These are phyloP conservation scores for Parapsyche elsis DNA, from an alignment of 1,140 invertebrate species.

Conservation along the genomic window DNA sequence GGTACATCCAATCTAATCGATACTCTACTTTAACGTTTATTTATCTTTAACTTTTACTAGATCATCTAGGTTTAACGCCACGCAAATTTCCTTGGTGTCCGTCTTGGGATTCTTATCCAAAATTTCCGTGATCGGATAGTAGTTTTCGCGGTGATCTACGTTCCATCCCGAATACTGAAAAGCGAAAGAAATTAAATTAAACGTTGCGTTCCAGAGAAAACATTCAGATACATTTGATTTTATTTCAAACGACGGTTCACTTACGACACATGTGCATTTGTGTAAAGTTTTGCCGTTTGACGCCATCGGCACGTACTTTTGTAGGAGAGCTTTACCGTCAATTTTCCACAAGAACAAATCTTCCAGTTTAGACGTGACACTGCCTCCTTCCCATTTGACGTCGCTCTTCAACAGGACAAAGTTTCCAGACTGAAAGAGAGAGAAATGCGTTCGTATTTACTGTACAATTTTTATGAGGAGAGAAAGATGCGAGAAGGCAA, in stretches of 20 bases:
- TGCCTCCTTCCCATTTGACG: constrained; percentile 69
- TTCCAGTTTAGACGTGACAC: constrained; percentile 64
- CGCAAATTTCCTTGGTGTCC: constrained; percentile 67
- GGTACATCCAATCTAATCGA: neutral
- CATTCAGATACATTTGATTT: neutral
- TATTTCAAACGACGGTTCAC: constrained; percentile 56
- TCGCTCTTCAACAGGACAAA: constrained; percentile 77
- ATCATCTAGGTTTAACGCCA: constrained; percentile 67
- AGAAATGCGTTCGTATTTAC: constrained; percentile 13
- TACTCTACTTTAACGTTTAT: constrained; percentile 27
- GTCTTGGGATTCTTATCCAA: constrained; percentile 66
- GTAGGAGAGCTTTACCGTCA: constrained; percentile 81
- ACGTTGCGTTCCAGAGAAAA: neutral
- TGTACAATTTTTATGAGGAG: neutral
- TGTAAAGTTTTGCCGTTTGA: constrained; percentile 76
- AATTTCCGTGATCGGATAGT: constrained; percentile 69
- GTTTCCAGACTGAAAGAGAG: constrained; percentile 72
- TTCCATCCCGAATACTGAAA: constrained; percentile 77
- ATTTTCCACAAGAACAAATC: constrained; percentile 81
- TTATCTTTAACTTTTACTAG: constrained; percentile 68
- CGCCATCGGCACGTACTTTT: constrained; percentile 80
- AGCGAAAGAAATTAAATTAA: neutral
- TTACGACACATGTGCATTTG: constrained; percentile 81
- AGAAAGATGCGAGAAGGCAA: neutral
- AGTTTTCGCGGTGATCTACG: constrained; percentile 74